Percentiles rank a stretch among this genome's conserved stretches.
Conservation (phyloP, 2,797 vertebrate species). For the Mus caroli region DNA sequence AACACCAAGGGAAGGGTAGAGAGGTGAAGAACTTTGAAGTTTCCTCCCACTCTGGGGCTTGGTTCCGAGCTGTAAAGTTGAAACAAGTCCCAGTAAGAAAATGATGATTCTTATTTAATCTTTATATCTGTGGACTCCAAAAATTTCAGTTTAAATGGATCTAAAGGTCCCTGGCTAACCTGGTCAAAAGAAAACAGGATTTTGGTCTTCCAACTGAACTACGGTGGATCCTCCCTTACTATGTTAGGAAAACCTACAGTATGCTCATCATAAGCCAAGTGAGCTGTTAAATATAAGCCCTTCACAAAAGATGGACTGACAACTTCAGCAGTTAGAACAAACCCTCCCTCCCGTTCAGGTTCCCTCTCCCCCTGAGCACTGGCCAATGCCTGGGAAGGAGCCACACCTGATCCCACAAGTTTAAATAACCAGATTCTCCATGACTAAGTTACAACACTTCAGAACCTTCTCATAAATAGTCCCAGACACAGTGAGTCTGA, state of each 20-base stretch:
- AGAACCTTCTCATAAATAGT: conserved; percentile 8
- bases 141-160: conserved; percentile 24
- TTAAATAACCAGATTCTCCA: conserved; percentile 55
- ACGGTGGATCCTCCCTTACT: background rate
- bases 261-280: background rate
- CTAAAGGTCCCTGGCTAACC: background rate
- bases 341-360: background rate
- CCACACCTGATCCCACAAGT: background rate
- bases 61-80: background rate
- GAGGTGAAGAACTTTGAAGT: background rate
- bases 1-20: background rate
- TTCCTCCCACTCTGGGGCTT: background rate
- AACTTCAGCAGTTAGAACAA: background rate
- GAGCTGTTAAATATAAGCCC: background rate
- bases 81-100: conserved; percentile 20
- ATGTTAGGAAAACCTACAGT: background rate
- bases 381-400: conserved; percentile 16
- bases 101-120: conserved; percentile 15
- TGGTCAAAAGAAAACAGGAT: conserved; percentile 29
- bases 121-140: background rate
- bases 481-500: background rate
- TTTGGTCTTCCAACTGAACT: background rate
- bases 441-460: conserved; percentile 32
- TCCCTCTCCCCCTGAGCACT: conserved; percentile 9
- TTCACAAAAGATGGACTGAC: background rate